Conservation (phyloP, 2,888 invertebrate genomes). For the Callosobruchus maculatus region DNA sequence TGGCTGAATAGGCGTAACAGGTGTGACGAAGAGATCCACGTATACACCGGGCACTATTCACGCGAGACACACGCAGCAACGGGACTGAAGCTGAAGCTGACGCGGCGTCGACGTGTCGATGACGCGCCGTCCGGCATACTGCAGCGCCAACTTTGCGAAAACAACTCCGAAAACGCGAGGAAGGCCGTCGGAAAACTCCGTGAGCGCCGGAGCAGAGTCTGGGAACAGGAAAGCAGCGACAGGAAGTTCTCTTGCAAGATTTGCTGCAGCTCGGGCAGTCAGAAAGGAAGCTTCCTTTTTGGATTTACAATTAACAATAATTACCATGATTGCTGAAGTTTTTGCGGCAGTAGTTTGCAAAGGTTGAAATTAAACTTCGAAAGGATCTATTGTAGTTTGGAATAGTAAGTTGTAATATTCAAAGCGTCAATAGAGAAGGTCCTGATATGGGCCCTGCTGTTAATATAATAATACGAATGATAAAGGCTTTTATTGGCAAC, state of each 20-base stretch:
- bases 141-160: background rate
- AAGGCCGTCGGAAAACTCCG: background rate
- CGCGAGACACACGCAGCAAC: background rate
- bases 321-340: too few relatives aligned
- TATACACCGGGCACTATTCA: background rate
- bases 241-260: background rate
- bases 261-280: background rate
- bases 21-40: background rate
- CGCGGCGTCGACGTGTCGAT: background rate
- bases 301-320: too few relatives aligned
- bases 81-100: background rate
- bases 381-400: too few relatives aligned
- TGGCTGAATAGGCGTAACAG: constrained; percentile 1
- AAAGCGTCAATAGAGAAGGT: too few relatives aligned
- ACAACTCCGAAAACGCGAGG: background rate
- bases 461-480: too few relatives aligned
- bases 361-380: too few relatives aligned
- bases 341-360: too few relatives aligned
- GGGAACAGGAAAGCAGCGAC: background rate
- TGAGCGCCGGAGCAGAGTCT: background rate
- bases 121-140: background rate
- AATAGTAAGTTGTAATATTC: too few relatives aligned
- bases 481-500: too few relatives aligned
- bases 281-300: background rate
- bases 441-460: too few relatives aligned